Evolutionary conservation across 1,140 invertebrate genomes (phyloP).

Genomic region (Neodiprion fabricii): DNA sequence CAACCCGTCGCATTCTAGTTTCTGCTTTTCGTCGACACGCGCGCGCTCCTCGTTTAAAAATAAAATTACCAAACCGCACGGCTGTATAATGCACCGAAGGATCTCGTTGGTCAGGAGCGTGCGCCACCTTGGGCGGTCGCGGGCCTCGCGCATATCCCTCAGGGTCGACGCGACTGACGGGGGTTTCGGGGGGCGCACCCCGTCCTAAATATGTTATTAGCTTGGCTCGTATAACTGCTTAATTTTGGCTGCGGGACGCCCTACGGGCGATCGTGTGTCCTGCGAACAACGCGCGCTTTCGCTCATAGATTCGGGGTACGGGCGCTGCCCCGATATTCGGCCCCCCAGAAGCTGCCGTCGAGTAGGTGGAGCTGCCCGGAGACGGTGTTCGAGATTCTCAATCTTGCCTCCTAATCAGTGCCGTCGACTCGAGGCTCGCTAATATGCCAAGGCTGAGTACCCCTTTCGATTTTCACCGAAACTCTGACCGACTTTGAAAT

Average conservation of each 20-base stretch:
- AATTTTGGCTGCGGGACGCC: conserved; percentile 51
- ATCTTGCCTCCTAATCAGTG: conserved; percentile 53
- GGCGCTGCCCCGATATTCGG: no score
- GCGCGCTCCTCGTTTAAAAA: not conserved
- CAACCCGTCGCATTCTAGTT: conserved; percentile 10
- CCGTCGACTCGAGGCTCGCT: conserved; percentile 4
- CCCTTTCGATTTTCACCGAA: no score
- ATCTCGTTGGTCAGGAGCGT: conserved; percentile 43
- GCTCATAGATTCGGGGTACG: no score
- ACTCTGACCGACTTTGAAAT: no score
- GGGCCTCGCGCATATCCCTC: conserved; percentile 28
- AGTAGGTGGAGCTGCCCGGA: no score
- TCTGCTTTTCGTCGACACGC: not conserved
- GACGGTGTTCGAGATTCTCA: conserved; percentile 55
- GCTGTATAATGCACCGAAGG: conserved; percentile 18
- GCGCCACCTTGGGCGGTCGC: conserved; percentile 58
- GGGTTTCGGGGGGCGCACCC: conserved; percentile 37
- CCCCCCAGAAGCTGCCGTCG: conserved; percentile 42
- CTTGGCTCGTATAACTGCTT: conserved; percentile 58
- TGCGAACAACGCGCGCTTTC: conserved; percentile 7
- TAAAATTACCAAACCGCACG: not conserved
- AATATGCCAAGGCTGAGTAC: no score
- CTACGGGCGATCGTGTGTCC: conserved; percentile 54
- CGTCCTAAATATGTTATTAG: conserved; percentile 60
- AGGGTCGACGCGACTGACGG: not conserved